Evolutionary conservation across 1,140 invertebrate genomes (phyloP).

Genomic region (Tyrophagus putrescentiae): DNA sequence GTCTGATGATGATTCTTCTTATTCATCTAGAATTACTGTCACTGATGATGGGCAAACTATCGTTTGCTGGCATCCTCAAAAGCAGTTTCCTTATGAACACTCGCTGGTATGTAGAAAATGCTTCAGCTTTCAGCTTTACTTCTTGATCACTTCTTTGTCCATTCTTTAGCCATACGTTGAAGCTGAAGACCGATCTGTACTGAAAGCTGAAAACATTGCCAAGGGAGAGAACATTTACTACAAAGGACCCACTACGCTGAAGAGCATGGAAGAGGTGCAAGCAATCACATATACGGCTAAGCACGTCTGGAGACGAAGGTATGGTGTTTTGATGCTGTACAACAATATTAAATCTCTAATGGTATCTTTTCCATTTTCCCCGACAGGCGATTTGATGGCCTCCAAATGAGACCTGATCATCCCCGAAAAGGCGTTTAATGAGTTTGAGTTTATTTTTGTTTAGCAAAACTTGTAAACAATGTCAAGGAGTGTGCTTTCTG

Average conservation of each 20-base stretch:
- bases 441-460: conserved; percentile 3
- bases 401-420: conserved; percentile 5
- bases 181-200: conserved; percentile 35
- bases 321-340: not conserved
- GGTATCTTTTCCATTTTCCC: not conserved
- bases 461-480: not conserved
- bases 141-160: conserved; percentile 7
- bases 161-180: conserved; percentile 21
- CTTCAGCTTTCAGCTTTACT: not conserved
- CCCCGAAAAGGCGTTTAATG: conserved; percentile 15
- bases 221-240: conserved; percentile 45
- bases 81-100: conserved; percentile 64
- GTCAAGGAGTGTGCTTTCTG: no score
- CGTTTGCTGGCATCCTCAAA: conserved; percentile 70
- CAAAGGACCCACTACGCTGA: conserved; percentile 40
- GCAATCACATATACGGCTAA: conserved; percentile 59
- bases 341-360: not conserved
- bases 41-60: conserved; percentile 56
- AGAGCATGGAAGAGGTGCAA: conserved; percentile 44
- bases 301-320: conserved; percentile 46
- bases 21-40: conserved; percentile 16
- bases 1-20: not conserved
- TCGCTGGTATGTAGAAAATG: conserved; percentile 37
- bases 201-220: conserved; percentile 46
- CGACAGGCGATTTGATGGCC: not conserved